Percentiles rank a stretch among this genome's conserved stretches.
These are phyloP conservation scores for Kryptolebias marmoratus DNA, from an alignment of 2,113 vertebrate species.

Conservation along the genomic window DNA sequence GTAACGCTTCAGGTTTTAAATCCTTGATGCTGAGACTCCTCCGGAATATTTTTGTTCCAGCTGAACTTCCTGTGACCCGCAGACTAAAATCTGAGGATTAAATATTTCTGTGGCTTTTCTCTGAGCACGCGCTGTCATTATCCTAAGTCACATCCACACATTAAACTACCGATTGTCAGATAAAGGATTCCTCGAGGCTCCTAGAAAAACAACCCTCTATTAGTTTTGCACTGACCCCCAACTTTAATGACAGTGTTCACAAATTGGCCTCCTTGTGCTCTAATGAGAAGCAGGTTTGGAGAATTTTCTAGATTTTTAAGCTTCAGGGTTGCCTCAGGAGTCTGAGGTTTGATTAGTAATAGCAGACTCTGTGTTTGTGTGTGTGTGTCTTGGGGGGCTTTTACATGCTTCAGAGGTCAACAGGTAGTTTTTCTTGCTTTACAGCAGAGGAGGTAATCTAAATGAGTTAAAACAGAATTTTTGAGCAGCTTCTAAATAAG, in stretches of 20 bases:
- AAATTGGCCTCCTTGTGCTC: constrained; percentile 11
- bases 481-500: too few species aligned
- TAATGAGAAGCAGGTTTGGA: constrained; percentile 26
- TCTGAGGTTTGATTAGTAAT: too few species aligned
- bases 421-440: constrained; percentile 13
- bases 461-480: too few species aligned
- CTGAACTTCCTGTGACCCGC: too few species aligned
- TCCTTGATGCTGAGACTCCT: too few species aligned
- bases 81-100: too few species aligned
- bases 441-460: not conserved
- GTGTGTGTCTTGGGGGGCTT: too few species aligned
- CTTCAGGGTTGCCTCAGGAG: too few species aligned
- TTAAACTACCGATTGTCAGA: constrained; percentile 6
- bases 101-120: not conserved
- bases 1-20: too few species aligned
- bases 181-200: constrained; percentile 20
- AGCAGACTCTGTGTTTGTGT: too few species aligned
- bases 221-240: not conserved
- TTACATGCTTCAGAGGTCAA: constrained; percentile 25
- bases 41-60: too few species aligned
- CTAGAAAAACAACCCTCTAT: constrained; percentile 30
- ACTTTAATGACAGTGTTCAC: not conserved
- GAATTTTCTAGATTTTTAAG: not conserved
- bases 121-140: not conserved
- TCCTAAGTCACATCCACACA: constrained; percentile 15